Conservation (phyloP, 2,113 vertebrate species). For the Aegithalos caudatus region DNA sequence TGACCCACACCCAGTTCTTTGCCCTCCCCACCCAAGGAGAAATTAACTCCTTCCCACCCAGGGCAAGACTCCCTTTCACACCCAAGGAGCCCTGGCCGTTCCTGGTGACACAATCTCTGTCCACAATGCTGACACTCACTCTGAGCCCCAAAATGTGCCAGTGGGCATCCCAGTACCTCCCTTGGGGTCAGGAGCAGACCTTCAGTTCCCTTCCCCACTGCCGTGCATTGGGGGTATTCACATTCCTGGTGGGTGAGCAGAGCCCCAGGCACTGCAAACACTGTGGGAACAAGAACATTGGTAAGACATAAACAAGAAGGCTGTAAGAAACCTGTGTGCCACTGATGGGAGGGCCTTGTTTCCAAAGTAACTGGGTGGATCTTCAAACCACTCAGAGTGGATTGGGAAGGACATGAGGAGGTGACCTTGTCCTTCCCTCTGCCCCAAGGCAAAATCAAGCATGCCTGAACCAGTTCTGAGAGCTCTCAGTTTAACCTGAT, state of each 20-base stretch:
- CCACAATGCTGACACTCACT: neutral
- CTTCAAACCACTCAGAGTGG: neutral
- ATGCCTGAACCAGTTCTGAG: neutral
- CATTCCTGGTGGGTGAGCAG: neutral
- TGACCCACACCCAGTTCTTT: conserved; percentile 1
- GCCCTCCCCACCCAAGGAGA: neutral
- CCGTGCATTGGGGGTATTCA: fast-evolving
- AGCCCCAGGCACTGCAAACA: neutral
- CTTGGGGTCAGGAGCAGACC: neutral
- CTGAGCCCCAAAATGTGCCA: neutral
- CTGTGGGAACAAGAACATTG: neutral
- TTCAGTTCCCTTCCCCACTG: neutral
- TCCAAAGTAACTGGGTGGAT: conserved; percentile 1
- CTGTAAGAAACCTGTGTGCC: neutral
- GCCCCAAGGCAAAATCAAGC: neutral
- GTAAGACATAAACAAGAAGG: neutral
- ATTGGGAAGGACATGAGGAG: neutral
- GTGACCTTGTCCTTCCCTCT: neutral
- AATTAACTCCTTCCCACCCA: conserved; percentile 1
- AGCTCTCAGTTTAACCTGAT: neutral
- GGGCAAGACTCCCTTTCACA: neutral
- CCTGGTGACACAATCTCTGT: neutral
- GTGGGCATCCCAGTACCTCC: neutral
- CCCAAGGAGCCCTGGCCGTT: neutral
- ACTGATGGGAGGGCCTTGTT: neutral